These are phyloP conservation scores for Toxotes lorentzi DNA, from an alignment of 2,797 vertebrate species.

Conservation along the genomic window DNA sequence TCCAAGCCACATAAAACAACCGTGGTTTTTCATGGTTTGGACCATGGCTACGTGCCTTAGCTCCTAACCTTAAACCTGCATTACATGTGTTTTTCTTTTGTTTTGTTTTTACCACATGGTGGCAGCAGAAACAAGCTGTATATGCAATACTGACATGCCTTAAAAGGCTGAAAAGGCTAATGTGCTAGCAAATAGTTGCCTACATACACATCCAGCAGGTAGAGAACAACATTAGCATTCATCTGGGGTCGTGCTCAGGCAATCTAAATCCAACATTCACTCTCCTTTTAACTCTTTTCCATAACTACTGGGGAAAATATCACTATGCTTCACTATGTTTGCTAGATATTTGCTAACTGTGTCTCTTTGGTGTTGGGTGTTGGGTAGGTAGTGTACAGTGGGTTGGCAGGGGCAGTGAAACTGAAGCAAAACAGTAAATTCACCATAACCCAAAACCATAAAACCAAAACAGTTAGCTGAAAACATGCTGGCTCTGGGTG, in stretches of 20 bases:
- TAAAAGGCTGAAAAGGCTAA: not conserved
- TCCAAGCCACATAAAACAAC: no score
- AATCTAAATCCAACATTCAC: not conserved
- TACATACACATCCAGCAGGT: not conserved
- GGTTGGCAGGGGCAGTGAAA: not conserved
- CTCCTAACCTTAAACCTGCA: not conserved
- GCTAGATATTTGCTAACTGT: not conserved
- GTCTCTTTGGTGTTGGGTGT: not conserved
- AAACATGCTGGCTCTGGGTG: not conserved
- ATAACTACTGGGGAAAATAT: not conserved
- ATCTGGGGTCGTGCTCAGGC: no score
- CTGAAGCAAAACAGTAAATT: not conserved
- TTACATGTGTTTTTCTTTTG: not conserved
- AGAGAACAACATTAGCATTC: not conserved
- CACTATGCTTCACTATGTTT: not conserved
- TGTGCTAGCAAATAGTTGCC: not conserved
- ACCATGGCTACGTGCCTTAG: not conserved
- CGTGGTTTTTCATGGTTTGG: not conserved
- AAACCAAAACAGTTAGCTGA: not conserved
- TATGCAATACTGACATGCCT: no score
- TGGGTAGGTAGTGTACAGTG: not conserved
- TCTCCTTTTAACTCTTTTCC: not conserved
- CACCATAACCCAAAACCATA: no score
- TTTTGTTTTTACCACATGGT: not conserved
- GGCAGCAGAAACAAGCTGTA: slow-evolving; percentile 4